Evolutionary conservation across 2,888 invertebrate genomes (phyloP).

Genomic region (Lathronympha strigana): DNA sequence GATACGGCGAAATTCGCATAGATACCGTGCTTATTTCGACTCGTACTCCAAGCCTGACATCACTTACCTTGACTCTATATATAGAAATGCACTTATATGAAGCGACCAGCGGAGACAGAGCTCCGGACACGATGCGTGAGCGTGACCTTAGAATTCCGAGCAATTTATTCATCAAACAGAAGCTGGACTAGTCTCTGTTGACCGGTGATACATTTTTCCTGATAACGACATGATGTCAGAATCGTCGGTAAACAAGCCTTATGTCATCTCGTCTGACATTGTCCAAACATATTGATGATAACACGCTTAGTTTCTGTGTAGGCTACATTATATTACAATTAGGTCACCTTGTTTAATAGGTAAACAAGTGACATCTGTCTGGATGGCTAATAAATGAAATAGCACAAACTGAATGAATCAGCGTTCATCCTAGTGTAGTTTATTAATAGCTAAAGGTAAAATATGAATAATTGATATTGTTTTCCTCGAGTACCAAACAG

Average conservation of each 20-base stretch:
- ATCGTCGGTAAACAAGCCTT: constrained; percentile 57
- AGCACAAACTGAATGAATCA: constrained; percentile 4
- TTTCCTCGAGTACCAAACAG: no score
- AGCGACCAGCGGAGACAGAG: constrained; percentile 52
- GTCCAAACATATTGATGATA: constrained; percentile 42
- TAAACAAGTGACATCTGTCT: constrained; percentile 28
- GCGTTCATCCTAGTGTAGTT: neutral
- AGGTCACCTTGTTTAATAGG: constrained; percentile 41
- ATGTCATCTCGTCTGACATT: constrained; percentile 48
- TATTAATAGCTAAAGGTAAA: no score
- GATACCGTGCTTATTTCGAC: constrained; percentile 40
- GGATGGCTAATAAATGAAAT: neutral
- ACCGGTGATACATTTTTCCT: constrained; percentile 51
- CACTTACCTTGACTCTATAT: constrained; percentile 66
- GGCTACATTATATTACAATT: constrained; percentile 36
- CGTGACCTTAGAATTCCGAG: constrained; percentile 52
- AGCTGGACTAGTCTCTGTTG: constrained; percentile 53
- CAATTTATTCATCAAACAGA: constrained; percentile 49
- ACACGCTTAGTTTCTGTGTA: constrained; percentile 19
- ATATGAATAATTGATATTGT: no score
- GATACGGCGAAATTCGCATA: constrained; percentile 12
- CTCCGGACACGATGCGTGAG: constrained; percentile 56
- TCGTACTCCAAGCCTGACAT: constrained; percentile 59
- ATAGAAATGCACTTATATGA: constrained; percentile 70
- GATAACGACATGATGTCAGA: constrained; percentile 71